Evolutionary conservation across 2,888 invertebrate species (phyloP).

Genomic region (Chesias legatella): DNA sequence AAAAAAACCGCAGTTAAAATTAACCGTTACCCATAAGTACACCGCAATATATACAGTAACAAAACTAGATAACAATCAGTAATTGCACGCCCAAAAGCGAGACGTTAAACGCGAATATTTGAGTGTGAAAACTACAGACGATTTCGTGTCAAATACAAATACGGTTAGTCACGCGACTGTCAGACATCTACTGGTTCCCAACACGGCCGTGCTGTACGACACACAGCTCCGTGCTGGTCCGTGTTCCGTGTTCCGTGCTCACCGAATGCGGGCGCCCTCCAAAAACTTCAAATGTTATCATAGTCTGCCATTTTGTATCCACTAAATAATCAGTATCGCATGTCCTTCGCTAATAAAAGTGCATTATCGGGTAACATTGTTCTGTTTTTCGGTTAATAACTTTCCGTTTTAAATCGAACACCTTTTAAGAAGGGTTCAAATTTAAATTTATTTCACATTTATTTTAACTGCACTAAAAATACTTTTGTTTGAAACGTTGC

Average conservation of each 20-base stretch:
- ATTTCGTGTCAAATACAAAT: constrained; percentile 64
- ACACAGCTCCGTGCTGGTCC: too few relatives aligned
- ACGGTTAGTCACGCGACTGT: constrained; percentile 55
- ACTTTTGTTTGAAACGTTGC: neutral
- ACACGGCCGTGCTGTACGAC: constrained; percentile 23
- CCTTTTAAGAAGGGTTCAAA: constrained; percentile 1
- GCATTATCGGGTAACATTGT: constrained; percentile 46
- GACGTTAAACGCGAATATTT: constrained; percentile 65
- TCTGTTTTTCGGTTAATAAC: constrained; percentile 30
- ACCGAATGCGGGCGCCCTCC: constrained; percentile 16
- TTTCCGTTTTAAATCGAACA: constrained; percentile 19
- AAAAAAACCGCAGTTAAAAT: constrained; percentile 21
- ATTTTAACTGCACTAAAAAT: neutral
- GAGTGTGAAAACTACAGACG: constrained; percentile 69
- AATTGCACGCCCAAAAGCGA: constrained; percentile 68
- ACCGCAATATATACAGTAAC: constrained; percentile 42
- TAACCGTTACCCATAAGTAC: constrained; percentile 21
- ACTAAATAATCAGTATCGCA: constrained; percentile 63
- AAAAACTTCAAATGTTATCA: constrained; percentile 48
- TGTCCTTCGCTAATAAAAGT: constrained; percentile 66
- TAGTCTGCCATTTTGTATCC: constrained; percentile 42
- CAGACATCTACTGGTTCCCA: constrained; percentile 32
- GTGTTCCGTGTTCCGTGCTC: constrained; percentile 14
- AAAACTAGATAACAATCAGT: constrained; percentile 64
- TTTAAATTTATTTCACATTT: constrained; percentile 5